A percentile compares a stretch with the other conserved stretches of the same genome.
These are phyloP conservation scores for Epirrhoe alternata DNA, from an alignment of 2,888 invertebrate species.

Conservation along the genomic window DNA sequence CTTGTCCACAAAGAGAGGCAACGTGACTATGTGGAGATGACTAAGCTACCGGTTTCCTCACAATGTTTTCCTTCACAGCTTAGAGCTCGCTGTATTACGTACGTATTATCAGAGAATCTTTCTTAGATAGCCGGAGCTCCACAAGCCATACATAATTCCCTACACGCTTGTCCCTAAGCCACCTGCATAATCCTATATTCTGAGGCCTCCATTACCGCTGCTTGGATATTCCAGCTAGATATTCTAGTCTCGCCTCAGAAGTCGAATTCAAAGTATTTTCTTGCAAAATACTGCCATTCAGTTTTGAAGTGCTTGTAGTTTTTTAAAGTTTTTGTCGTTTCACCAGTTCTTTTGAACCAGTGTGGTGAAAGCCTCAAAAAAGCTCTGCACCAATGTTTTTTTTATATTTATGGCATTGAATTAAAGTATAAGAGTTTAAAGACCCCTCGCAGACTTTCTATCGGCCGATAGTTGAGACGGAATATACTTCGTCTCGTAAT, in stretches of 20 bases:
- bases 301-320: background rate
- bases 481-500: too few species aligned
- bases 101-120: background rate
- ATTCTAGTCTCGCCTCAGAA: conserved; percentile 16
- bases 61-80: too few species aligned
- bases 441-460: too few species aligned
- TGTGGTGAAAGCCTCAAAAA: too few species aligned
- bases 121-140: background rate
- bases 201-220: conserved; percentile 30
- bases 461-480: too few species aligned
- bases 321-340: background rate
- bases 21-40: too few species aligned
- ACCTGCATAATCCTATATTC: conserved; percentile 36
- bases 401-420: too few species aligned
- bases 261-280: conserved; percentile 6
- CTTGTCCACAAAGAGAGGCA: too few species aligned
- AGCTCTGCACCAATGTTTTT: too few species aligned
- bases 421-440: too few species aligned
- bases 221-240: conserved; percentile 28
- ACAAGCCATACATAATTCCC: conserved; percentile 38
- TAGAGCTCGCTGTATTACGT: background rate
- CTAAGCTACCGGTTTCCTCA: too few species aligned
- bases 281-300: background rate
- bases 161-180: conserved; percentile 31
- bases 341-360: too few species aligned